Conservation (phyloP, 2,888 invertebrate genomes). For the Druceiella hillmani region DNA sequence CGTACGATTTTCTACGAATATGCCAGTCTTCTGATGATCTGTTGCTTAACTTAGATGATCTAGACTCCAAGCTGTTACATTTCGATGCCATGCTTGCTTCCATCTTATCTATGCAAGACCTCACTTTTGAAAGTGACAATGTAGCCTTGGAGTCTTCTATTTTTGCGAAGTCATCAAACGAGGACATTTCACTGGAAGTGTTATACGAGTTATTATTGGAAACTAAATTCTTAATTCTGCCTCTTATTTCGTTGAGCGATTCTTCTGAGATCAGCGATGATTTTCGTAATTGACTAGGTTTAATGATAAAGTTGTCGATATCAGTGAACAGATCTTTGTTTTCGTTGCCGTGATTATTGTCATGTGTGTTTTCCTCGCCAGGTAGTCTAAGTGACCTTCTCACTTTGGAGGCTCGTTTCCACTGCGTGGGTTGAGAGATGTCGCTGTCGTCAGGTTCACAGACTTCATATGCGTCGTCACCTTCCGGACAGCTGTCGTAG, state of each 20-base stretch:
- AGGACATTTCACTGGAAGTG: no score
- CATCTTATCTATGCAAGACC: no score
- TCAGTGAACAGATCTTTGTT: slow-evolving; percentile 1
- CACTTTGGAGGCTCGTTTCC: slow-evolving; percentile 60
- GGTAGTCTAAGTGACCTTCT: slow-evolving; percentile 64
- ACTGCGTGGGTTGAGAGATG: slow-evolving; percentile 54
- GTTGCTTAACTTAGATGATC: slow-evolving; percentile 34
- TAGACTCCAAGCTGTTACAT: slow-evolving; percentile 44
- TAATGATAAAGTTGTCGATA: slow-evolving; percentile 17
- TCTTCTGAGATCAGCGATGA: slow-evolving; percentile 55
- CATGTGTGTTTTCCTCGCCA: slow-evolving; percentile 42
- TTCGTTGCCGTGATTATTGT: no score
- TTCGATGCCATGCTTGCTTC: no score
- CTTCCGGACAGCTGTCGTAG: slow-evolving; percentile 33
- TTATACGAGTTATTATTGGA: slow-evolving; percentile 43
- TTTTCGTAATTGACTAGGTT: slow-evolving; percentile 25
- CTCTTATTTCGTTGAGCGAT: slow-evolving; percentile 53
- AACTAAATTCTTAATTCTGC: slow-evolving; percentile 46
- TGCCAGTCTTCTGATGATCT: slow-evolving; percentile 59
- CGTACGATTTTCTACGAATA: slow-evolving; percentile 69
- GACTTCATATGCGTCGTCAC: slow-evolving; percentile 39
- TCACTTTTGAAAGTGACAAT: no score
- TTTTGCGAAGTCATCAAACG: no score
- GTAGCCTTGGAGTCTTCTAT: no score
- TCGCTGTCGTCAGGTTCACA: slow-evolving; percentile 53